These are phyloP conservation scores for Linnaemya tessellans DNA, from an alignment of 2,888 invertebrate species.

Conservation along the genomic window DNA sequence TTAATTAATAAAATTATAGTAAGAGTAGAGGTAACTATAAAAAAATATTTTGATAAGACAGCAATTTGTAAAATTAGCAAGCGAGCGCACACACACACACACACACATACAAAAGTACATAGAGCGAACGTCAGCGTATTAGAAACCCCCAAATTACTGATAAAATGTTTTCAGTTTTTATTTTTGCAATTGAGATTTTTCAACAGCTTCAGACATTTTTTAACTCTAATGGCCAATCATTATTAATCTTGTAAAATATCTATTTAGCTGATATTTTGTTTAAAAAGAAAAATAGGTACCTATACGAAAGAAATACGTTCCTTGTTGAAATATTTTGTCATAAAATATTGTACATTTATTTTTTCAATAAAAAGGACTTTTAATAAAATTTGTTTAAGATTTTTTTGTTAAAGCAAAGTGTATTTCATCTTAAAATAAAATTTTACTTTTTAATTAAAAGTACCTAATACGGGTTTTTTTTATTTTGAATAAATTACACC, in stretches of 20 bases:
- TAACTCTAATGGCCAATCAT: no score
- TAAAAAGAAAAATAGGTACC: no score
- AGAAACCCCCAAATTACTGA: not conserved
- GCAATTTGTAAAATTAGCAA: slow-evolving; percentile 10
- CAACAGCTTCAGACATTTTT: not conserved
- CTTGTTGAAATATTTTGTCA: no score
- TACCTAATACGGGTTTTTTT: not conserved
- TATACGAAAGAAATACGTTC: no score
- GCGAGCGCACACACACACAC: no score
- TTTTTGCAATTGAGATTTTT: not conserved
- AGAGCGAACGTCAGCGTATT: no score
- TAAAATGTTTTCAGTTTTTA: not conserved
- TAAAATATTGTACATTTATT: not conserved
- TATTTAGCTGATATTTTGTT: no score
- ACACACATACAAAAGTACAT: not conserved
- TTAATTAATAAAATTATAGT: slow-evolving; percentile 23
- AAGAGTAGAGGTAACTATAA: not conserved
- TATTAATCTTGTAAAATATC: no score
- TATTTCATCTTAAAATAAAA: not conserved
- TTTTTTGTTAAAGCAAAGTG: not conserved
- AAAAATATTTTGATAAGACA: slow-evolving; percentile 27
- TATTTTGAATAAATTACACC: not conserved
- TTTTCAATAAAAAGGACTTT: not conserved
- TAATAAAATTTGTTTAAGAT: not conserved
- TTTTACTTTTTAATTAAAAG: not conserved